Percentiles rank a stretch among this genome's conserved stretches.
phyloP scores from a whole-genome alignment of 2,888 invertebrate genomes.

The Lamellibrachia columna region DNA sequence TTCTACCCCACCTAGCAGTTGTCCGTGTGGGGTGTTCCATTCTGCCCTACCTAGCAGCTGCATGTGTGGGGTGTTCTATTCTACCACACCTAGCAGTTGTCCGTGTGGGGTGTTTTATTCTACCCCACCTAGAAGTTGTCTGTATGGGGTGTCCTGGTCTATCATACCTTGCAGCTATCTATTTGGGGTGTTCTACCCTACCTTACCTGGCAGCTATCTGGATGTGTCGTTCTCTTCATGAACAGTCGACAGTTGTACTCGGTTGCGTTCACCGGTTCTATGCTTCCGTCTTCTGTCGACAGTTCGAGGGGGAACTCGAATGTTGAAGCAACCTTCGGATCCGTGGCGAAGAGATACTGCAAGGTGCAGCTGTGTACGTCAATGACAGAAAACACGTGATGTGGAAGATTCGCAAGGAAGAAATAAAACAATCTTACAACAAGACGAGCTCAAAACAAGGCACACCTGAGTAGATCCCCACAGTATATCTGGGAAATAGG shows the following conservation, averaged over 20 bases:
- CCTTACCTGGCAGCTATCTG: not conserved
- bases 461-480: too few relatives aligned
- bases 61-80: not conserved
- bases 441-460: too few relatives aligned
- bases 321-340: not conserved
- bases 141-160: not conserved
- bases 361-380: not conserved
- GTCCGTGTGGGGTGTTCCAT: not conserved
- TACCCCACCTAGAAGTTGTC: not conserved
- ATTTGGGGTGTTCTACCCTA: not conserved
- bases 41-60: not conserved
- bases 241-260: constrained; percentile 24
- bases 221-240: constrained; percentile 18
- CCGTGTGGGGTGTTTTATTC: not conserved
- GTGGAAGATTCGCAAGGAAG: too few relatives aligned
- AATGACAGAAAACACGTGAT: not conserved
- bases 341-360: not conserved
- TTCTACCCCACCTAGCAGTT: not conserved
- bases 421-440: too few relatives aligned
- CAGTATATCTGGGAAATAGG: too few relatives aligned
- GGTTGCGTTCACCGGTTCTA: not conserved
- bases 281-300: constrained; percentile 18
- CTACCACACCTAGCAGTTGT: not conserved
- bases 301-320: constrained; percentile 20
- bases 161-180: not conserved